Base-by-base conservation (phyloP, 2,797 vertebrate genomes). In the Cossypha niveicapilla region DNA sequence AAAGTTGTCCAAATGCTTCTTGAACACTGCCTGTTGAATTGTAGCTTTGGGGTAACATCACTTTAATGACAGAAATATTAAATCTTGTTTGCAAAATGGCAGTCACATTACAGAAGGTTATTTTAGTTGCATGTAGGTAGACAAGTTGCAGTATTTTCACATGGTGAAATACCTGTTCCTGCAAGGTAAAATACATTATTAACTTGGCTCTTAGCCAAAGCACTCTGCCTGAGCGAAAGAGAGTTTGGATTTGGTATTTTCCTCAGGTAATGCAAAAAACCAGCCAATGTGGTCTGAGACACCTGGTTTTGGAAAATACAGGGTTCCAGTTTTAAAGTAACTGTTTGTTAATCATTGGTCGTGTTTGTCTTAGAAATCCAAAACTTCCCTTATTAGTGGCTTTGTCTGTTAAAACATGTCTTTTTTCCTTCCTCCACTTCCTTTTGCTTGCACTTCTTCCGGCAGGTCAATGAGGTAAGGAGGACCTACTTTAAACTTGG, bases 391-490 rank as follows among this genome's bases (percentile, higher is more conserved):
- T 80, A 82, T 97, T 94, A 91, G 86, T 96, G 96, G 94, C 97
- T 97, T 97, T 97, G 94, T 97, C 97, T 97, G 97, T 97, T 98
- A 98, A 98, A 98, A 98, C 92, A 39, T 98, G 94, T 98, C 96
- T 98, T 97, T 98, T 98, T 98, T 97, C 96, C 97, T 96, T 95
- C 96, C 97, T 73, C 91, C 94, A 62, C 72, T 91, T 91, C 97
- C 97, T 98, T 98, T 98, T 97, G 98, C 98, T 98, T 97, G 98
- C 98, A 84, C 98, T 98, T 98, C 98, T 98, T 97, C 97, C 80
- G 98, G 98, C 98, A 99, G 99, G 99, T 99, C 95, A 99, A 99
- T 90, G 99, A 99, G 99, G 99, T 99, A 99, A 99, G 99, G 97
- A 71, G 93, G 98, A 98, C 79, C 74, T 94, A 97, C 96, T 96